Conservation (phyloP, 2,113 vertebrate genomes). For the Megalops atlanticus region DNA sequence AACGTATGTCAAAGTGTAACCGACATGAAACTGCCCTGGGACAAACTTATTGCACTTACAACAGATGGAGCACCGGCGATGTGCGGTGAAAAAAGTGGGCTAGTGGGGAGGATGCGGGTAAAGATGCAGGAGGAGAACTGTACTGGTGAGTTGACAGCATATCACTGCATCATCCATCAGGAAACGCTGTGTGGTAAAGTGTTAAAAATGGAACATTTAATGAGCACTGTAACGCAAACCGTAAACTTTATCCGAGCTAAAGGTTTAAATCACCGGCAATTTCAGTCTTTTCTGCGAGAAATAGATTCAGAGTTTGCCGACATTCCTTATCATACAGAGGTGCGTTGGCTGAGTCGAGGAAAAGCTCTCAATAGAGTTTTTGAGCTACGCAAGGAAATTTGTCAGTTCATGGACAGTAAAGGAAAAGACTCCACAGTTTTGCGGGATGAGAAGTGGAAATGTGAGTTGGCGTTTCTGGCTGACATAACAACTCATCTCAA, state of each 20-base stretch:
- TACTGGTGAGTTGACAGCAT: conserved; percentile 38
- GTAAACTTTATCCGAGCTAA: conserved; percentile 42
- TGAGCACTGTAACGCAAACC: conserved; percentile 33
- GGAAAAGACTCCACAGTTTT: conserved; percentile 23
- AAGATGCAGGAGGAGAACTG: conserved; percentile 34
- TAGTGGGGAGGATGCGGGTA: conserved; percentile 8
- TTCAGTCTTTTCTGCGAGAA: conserved; percentile 33
- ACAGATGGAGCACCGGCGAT: conserved; percentile 17
- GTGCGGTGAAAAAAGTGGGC: conserved; percentile 20
- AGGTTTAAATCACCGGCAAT: conserved; percentile 38
- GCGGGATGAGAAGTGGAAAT: conserved; percentile 2
- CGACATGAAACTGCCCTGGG: conserved; percentile 20
- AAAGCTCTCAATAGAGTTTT: background rate
- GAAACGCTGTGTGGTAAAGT: conserved; percentile 42
- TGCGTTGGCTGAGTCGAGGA: conserved; percentile 26
- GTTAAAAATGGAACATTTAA: conserved; percentile 43
- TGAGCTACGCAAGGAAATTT: conserved; percentile 34
- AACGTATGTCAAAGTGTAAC: conserved; percentile 25
- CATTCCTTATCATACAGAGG: conserved; percentile 37
- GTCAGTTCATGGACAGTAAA: conserved; percentile 44
- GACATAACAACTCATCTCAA: conserved; percentile 23
- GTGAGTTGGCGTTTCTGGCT: conserved; percentile 36
- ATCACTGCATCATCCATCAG: conserved; percentile 45
- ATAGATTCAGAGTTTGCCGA: conserved; percentile 19
- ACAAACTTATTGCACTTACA: conserved; percentile 19